phyloP scores from a whole-genome alignment of 1,140 invertebrate genomes.

The Scaptomyza hsui region DNA sequence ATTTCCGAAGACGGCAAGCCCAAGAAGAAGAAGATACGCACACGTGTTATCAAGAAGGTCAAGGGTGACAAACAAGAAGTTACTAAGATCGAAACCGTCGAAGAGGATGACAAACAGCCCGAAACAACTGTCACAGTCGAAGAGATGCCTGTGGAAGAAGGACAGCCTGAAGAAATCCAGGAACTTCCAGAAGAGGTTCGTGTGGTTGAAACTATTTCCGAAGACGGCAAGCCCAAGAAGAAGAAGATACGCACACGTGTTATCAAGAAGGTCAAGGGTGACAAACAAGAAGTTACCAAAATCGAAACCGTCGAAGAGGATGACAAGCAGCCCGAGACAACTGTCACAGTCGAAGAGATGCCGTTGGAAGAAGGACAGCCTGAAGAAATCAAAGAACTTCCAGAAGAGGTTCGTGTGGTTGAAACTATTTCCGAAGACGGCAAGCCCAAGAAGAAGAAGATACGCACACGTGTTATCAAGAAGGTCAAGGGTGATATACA shows the following conservation, averaged over 20 bases:
- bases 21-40: constrained; percentile 24
- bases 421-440: constrained; percentile 5
- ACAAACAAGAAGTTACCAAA: constrained; percentile 32
- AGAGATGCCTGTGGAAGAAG: constrained; percentile 20
- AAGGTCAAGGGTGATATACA: constrained; percentile 11
- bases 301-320: constrained; percentile 25
- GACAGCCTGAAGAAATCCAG: constrained; percentile 12
- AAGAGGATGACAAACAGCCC: constrained; percentile 17
- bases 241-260: constrained; percentile 29
- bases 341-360: constrained; percentile 17
- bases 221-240: constrained; percentile 25
- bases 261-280: constrained; percentile 32
- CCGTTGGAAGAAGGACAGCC: constrained; percentile 7
- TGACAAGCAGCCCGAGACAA: constrained; percentile 17
- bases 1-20: constrained; percentile 17
- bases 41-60: constrained; percentile 27
- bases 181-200: constrained; percentile 22
- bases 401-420: constrained; percentile 1
- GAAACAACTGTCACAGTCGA: constrained; percentile 22
- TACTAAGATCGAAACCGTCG: constrained; percentile 30
- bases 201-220: constrained; percentile 7
- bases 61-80: constrained; percentile 30
- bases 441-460: constrained; percentile 7
- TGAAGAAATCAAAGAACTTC: constrained; percentile 1
- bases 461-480: constrained; percentile 8